Conservation (phyloP, 2,797 vertebrate species). For the Melanotaenia pygmaea region DNA sequence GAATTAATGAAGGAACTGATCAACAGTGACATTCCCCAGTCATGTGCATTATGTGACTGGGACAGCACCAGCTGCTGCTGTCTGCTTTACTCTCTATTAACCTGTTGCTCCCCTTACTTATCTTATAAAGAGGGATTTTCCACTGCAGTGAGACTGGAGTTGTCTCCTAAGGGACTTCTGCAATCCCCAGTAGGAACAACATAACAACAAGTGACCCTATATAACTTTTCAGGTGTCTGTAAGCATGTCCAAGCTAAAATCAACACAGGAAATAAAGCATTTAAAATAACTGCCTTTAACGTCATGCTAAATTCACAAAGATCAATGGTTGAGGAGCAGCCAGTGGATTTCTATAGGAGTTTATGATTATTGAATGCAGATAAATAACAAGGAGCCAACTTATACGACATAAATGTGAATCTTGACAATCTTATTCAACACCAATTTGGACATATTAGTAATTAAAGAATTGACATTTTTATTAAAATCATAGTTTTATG, state of each 20-base stretch:
- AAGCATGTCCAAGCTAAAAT: neutral
- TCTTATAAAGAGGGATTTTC: conserved; percentile 46
- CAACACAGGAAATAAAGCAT: neutral
- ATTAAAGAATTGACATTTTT: neutral
- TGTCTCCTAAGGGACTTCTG: conserved; percentile 18
- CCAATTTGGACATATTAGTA: neutral
- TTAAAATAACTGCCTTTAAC: neutral
- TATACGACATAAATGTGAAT: neutral
- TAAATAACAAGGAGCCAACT: neutral
- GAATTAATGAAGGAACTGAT: conserved; percentile 15
- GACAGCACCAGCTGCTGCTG: conserved; percentile 9
- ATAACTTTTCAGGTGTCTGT: conserved; percentile 1
- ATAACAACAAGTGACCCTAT: conserved; percentile 25
- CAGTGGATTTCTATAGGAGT: neutral
- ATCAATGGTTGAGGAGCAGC: neutral
- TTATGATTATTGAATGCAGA: neutral
- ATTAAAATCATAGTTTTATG: neutral
- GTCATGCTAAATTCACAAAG: neutral
- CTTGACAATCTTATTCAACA: neutral
- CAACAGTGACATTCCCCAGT: neutral
- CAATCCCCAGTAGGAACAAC: conserved; percentile 12
- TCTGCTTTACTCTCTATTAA: conserved; percentile 37
- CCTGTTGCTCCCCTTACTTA: conserved; percentile 35
- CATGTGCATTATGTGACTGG: conserved; percentile 18
- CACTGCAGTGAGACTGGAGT: conserved; percentile 10